A percentile compares a stretch with the other conserved stretches of the same genome.
Conservation (phyloP, 2,888 invertebrate species). For the Dynastes hyllus region DNA sequence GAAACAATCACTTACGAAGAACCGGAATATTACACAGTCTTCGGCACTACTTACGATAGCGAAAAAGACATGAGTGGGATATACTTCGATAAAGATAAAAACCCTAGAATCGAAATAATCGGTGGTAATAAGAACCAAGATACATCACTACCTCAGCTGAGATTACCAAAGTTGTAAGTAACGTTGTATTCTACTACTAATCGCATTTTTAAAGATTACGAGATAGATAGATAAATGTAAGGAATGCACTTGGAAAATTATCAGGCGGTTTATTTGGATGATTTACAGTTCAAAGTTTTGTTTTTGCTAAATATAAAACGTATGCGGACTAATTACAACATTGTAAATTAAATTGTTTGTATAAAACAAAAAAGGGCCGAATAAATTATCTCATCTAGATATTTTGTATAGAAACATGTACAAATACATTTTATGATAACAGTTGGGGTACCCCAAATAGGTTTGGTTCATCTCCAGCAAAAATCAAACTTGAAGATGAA, state of each 20-base stretch:
- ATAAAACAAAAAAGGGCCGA: no score
- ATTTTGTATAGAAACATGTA: no score
- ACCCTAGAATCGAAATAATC: conserved; percentile 37
- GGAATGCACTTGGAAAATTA: conserved; percentile 1
- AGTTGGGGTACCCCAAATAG: no score
- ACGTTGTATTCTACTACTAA: not conserved
- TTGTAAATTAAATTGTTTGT: no score
- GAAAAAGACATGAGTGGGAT: conserved; percentile 28
- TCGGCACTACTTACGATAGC: conserved; percentile 5
- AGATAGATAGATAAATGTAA: not conserved
- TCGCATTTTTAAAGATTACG: not conserved
- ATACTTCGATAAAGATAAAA: conserved; percentile 39
- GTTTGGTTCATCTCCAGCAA: no score
- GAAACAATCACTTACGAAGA: conserved; percentile 17
- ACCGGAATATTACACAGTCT: conserved; percentile 22
- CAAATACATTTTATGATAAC: no score
- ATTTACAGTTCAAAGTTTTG: not conserved
- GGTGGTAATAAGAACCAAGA: conserved; percentile 8
- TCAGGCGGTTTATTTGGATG: not conserved
- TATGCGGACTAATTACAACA: no score
- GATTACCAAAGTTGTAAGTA: conserved; percentile 32
- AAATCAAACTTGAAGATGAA: no score
- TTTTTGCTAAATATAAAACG: no score
- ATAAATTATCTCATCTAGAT: no score
- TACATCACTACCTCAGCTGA: not conserved